Evolutionary conservation across 1,140 invertebrate genomes (phyloP).

Genomic region (Leptinotarsa lineolata): DNA sequence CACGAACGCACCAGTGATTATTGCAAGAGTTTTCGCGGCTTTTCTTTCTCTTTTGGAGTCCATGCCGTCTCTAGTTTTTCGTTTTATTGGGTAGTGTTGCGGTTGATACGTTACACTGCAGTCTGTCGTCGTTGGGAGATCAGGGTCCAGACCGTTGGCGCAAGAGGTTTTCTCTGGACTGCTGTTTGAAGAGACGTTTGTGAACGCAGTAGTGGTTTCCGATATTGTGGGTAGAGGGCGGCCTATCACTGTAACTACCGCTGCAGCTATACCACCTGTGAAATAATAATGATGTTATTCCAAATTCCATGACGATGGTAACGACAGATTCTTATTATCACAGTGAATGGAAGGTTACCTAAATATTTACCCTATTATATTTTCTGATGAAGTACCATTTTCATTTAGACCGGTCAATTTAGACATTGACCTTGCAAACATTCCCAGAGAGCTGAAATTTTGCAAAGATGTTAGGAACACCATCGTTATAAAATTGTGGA

Average conservation of each 20-base stretch:
- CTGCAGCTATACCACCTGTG: slow-evolving; percentile 68
- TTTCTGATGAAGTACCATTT: no score
- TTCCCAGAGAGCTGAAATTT: no score
- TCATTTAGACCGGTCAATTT: no score
- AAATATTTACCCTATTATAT: no score
- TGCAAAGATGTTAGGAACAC: no score
- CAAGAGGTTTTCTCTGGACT: slow-evolving; percentile 71
- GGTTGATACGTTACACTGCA: slow-evolving; percentile 51
- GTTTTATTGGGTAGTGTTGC: slow-evolving; percentile 57
- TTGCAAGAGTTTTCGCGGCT: slow-evolving; percentile 88
- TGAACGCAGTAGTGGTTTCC: slow-evolving; percentile 66
- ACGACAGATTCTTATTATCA: no score
- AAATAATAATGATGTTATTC: background rate
- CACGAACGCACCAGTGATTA: slow-evolving; percentile 86
- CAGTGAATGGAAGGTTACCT: no score
- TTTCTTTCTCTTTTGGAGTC: slow-evolving; percentile 86
- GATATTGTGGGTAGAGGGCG: slow-evolving; percentile 71
- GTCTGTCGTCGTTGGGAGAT: slow-evolving; percentile 65
- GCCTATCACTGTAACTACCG: slow-evolving; percentile 73
- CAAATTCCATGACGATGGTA: no score
- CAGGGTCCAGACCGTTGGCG: slow-evolving; percentile 69
- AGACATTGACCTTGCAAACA: no score
- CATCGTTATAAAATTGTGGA: no score
- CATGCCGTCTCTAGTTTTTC: slow-evolving; percentile 69
- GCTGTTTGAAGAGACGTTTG: slow-evolving; percentile 71